These are phyloP conservation scores for Patella ulyssiponensis DNA, from an alignment of 2,888 invertebrate species.

Conservation along the genomic window DNA sequence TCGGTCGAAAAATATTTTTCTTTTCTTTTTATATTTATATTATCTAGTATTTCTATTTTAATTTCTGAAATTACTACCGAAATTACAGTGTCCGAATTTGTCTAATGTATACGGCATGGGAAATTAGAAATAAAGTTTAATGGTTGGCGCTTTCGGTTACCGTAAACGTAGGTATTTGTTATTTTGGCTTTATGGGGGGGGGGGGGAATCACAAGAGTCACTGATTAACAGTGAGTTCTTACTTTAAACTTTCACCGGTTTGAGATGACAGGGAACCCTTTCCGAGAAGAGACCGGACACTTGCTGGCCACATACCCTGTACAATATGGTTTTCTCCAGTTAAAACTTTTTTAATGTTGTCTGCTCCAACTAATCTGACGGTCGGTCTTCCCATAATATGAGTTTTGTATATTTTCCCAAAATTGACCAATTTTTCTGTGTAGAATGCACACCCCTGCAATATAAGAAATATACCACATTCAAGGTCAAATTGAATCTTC, in stretches of 20 bases:
- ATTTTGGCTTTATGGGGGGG: too few relatives aligned
- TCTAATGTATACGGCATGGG: too few relatives aligned
- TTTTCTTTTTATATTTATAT: too few relatives aligned
- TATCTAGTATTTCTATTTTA: too few relatives aligned
- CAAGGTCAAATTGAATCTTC: too few relatives aligned
- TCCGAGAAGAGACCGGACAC: slow-evolving; percentile 53
- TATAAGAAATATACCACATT: neutral
- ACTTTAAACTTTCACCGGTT: slow-evolving; percentile 48
- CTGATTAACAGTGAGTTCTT: neutral
- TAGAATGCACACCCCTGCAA: slow-evolving; percentile 48
- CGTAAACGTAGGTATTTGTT: too few relatives aligned
- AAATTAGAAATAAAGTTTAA: too few relatives aligned
- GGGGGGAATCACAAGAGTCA: too few relatives aligned
- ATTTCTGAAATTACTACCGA: too few relatives aligned
- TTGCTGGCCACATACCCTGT: slow-evolving; percentile 51
- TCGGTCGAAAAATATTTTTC: too few relatives aligned
- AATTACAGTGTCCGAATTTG: too few relatives aligned
- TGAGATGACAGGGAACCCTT: slow-evolving; percentile 48
- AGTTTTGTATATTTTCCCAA: slow-evolving; percentile 65
- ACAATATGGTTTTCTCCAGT: slow-evolving; percentile 56
- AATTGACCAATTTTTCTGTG: slow-evolving; percentile 36
- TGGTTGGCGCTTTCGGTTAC: too few relatives aligned
- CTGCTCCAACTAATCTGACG: slow-evolving; percentile 59
- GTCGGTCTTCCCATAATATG: slow-evolving; percentile 64
- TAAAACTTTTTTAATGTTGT: slow-evolving; percentile 57